A percentile compares a stretch with the other conserved stretches of the same genome.
These are phyloP conservation scores for Scaptomyza polygonia DNA, from an alignment of 2,888 invertebrate species.

Conservation along the genomic window DNA sequence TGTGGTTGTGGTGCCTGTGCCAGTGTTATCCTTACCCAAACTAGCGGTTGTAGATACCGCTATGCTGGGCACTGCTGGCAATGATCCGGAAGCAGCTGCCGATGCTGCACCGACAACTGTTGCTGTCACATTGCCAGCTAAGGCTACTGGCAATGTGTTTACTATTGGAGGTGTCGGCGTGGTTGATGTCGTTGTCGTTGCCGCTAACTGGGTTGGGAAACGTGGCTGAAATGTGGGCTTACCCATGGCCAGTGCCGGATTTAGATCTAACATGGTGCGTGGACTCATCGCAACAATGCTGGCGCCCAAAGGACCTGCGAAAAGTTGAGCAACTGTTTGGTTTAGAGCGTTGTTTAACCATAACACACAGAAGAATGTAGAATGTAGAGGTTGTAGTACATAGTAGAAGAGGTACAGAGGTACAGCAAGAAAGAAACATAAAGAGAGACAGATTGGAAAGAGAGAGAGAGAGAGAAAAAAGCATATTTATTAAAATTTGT, in stretches of 20 bases:
- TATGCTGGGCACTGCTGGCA: slow-evolving; percentile 61
- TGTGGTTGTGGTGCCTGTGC: slow-evolving; percentile 47
- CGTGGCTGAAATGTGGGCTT: slow-evolving; percentile 83
- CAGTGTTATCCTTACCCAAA: slow-evolving; percentile 58
- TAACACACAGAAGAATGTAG: slow-evolving; percentile 25
- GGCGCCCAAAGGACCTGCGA: slow-evolving; percentile 84
- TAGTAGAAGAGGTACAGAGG: slow-evolving; percentile 1
- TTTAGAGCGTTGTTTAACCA: slow-evolving; percentile 51
- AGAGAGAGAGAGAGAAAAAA: slow-evolving; percentile 41
- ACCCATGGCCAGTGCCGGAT: slow-evolving; percentile 84
- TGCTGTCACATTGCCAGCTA: slow-evolving; percentile 28
- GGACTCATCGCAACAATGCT: slow-evolving; percentile 85
- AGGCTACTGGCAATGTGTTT: slow-evolving; percentile 17
- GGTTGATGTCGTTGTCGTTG: slow-evolving; percentile 54
- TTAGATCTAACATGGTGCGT: slow-evolving; percentile 83
- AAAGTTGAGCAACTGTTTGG: slow-evolving; percentile 78
- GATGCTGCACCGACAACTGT: slow-evolving; percentile 41
- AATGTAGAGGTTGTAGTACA: slow-evolving; percentile 7
- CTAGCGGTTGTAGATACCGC: slow-evolving; percentile 69
- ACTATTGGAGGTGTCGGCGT: slow-evolving; percentile 47
- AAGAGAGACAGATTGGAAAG: slow-evolving; percentile 25
- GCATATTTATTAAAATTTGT: slow-evolving; percentile 44
- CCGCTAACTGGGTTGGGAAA: slow-evolving; percentile 67
- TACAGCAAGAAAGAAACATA: slow-evolving; percentile 40
- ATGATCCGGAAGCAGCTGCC: slow-evolving; percentile 43